Percentiles rank a stretch among this genome's conserved stretches.
phyloP scores from a whole-genome alignment of 2,888 invertebrate genomes.

The Meghimatium bilineatum region DNA sequence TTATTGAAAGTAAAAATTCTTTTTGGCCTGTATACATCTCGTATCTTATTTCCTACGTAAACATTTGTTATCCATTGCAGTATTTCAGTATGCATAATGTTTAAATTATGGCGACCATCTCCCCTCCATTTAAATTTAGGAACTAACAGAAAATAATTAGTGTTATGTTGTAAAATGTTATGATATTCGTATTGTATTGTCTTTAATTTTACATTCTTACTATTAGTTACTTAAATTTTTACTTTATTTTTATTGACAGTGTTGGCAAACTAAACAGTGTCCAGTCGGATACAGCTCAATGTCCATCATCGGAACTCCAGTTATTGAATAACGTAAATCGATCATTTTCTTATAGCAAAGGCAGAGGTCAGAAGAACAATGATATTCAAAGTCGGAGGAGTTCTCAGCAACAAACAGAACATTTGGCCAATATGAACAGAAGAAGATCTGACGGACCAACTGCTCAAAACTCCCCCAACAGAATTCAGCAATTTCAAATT shows the following conservation, averaged over 20 bases:
- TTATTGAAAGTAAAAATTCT: no score
- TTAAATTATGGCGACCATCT: no score
- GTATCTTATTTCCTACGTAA: no score
- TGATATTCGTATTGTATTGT: no score
- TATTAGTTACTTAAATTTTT: not conserved
- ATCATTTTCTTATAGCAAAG: not conserved
- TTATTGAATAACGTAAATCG: not conserved
- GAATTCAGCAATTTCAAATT: constrained; percentile 3
- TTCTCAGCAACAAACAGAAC: constrained; percentile 1
- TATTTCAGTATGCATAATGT: no score
- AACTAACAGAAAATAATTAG: no score
- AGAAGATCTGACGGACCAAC: constrained; percentile 30
- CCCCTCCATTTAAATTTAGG: no score
- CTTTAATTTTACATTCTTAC: not conserved
- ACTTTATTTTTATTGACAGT: constrained; percentile 8
- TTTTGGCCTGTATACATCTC: no score
- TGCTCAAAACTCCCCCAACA: not conserved
- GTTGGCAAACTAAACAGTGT: constrained; percentile 23
- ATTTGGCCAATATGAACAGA: constrained; percentile 28
- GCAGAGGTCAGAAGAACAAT: not conserved
- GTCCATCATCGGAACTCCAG: not conserved
- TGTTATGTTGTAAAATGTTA: no score
- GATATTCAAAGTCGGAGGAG: not conserved
- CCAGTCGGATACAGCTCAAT: not conserved
- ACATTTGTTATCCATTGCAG: no score